Percentiles rank a stretch among this genome's conserved stretches.
phyloP scores from a whole-genome alignment of 2,888 invertebrate genomes.

The Mylabris sibirica region DNA sequence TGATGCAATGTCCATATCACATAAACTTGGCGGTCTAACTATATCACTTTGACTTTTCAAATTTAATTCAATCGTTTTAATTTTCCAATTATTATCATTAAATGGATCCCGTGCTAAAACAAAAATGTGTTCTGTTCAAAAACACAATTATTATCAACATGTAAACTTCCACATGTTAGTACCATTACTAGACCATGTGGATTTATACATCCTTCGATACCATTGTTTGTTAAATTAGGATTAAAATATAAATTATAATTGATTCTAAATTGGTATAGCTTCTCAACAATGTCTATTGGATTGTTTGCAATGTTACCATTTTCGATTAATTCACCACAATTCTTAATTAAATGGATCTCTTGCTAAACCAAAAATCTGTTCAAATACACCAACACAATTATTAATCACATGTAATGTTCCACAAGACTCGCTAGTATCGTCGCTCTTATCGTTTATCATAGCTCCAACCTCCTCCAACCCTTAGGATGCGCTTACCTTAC shows the following conservation, averaged over 20 bases:
- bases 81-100: conserved; percentile 72
- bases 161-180: conserved; percentile 70
- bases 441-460: no score
- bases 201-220: conserved; percentile 67
- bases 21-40: conserved; percentile 45
- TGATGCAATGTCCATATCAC: conserved; percentile 51
- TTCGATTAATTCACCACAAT: conserved; percentile 46
- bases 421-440: no score
- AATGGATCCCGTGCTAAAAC: conserved; percentile 70
- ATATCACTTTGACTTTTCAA: conserved; percentile 57
- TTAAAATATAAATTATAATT: conserved; percentile 66
- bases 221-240: conserved; percentile 67
- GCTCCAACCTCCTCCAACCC: no score
- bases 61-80: conserved; percentile 66
- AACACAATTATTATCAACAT: conserved; percentile 62
- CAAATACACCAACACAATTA: no score
- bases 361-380: no score
- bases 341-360: no score
- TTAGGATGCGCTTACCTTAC: no score
- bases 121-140: conserved; percentile 74
- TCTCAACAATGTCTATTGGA: conserved; percentile 55
- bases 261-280: conserved; percentile 56
- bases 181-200: conserved; percentile 70
- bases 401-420: no score
- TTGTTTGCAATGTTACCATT: conserved; percentile 50